These are phyloP conservation scores for Callospermophilus lateralis DNA, from an alignment of 2,113 vertebrate species.

Conservation along the genomic window DNA sequence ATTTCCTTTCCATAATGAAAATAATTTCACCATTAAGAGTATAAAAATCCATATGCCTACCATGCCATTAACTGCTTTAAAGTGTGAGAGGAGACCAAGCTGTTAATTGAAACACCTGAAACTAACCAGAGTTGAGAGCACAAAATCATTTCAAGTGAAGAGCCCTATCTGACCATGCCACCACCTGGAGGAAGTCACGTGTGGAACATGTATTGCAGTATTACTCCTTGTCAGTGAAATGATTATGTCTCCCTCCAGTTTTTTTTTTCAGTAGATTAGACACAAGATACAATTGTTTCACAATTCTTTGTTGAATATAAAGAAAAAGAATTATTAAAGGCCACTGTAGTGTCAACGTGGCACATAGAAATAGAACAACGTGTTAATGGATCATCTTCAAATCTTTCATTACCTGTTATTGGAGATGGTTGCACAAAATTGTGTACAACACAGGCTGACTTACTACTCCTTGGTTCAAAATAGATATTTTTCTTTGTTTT, in stretches of 20 bases:
- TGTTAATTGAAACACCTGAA: neutral
- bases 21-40: neutral
- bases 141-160: slow-evolving; percentile 52
- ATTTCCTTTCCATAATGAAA: slow-evolving; percentile 35
- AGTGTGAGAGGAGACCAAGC: slow-evolving; percentile 24
- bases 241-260: slow-evolving; percentile 57
- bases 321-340: slow-evolving; percentile 78
- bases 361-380: slow-evolving; percentile 80
- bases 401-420: slow-evolving; percentile 74
- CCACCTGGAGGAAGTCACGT: slow-evolving; percentile 55
- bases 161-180: slow-evolving; percentile 54
- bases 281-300: slow-evolving; percentile 71
- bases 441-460: neutral
- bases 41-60: neutral
- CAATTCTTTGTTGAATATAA: slow-evolving; percentile 43
- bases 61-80: slow-evolving; percentile 60
- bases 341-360: slow-evolving; percentile 74
- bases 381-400: slow-evolving; percentile 80
- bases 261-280: slow-evolving; percentile 72
- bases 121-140: neutral
- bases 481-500: neutral
- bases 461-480: neutral
- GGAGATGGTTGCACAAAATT: slow-evolving; percentile 67
- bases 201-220: slow-evolving; percentile 54
- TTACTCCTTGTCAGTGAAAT: slow-evolving; percentile 60